These are phyloP conservation scores for Spatulosminthurus flaviceps DNA, from an alignment of 2,888 invertebrate genomes.

Conservation along the genomic window DNA sequence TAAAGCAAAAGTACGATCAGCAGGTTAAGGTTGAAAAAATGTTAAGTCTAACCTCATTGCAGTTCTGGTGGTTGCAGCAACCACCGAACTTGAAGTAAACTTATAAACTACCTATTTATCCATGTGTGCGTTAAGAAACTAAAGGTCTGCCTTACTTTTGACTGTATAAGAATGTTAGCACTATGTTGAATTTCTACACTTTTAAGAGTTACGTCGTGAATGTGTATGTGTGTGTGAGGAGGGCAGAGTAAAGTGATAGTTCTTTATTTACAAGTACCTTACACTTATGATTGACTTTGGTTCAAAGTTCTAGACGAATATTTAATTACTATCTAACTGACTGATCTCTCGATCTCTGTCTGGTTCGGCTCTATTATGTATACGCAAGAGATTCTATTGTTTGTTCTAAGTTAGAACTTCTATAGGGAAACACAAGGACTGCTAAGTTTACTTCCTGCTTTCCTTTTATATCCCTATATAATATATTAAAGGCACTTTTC, in stretches of 20 bases:
- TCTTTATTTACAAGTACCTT: not conserved
- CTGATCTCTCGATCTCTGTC: not conserved
- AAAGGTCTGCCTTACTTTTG: slow-evolving; percentile 6
- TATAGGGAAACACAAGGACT: no score
- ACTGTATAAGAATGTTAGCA: no score
- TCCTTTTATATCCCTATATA: no score
- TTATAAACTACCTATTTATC: slow-evolving; percentile 5
- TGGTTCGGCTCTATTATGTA: not conserved
- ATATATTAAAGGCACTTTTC: no score
- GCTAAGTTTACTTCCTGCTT: no score
- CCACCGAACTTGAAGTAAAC: slow-evolving; percentile 18
- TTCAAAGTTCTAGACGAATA: slow-evolving; percentile 7
- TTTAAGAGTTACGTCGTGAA: no score
- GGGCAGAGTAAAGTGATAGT: no score
- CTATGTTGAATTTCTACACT: no score
- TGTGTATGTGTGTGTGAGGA: not conserved
- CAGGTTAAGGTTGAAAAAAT: slow-evolving; percentile 14
- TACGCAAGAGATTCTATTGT: no score
- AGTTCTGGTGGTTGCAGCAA: not conserved
- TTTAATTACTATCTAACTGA: not conserved
- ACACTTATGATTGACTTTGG: slow-evolving; percentile 9
- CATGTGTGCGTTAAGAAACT: slow-evolving; percentile 3
- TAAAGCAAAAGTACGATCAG: not conserved
- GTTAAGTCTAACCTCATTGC: slow-evolving; percentile 13
- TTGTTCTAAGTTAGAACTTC: no score